Conservation (phyloP, 1,140 invertebrate genomes). For the Philotrypesis tridentata region DNA sequence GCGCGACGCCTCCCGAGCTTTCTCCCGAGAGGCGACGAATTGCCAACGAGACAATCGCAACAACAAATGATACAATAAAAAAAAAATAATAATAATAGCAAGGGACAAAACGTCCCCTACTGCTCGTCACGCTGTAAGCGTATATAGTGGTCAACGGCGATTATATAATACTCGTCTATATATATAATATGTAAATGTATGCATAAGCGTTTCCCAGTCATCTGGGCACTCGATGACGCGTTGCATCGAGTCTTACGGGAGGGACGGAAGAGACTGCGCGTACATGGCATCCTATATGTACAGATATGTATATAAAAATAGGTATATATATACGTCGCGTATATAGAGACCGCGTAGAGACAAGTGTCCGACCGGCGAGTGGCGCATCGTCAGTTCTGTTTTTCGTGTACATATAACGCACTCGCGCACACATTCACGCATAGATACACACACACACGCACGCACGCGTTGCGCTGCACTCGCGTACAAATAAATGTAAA, state of each 20-base stretch:
- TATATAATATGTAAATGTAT: neutral
- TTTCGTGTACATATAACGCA: neutral
- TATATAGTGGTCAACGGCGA: neutral
- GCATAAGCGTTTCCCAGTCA: conserved; percentile 37
- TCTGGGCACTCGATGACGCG: neutral
- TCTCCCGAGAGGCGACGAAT: neutral
- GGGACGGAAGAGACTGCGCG: conserved; percentile 18
- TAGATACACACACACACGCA: neutral
- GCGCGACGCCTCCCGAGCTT: neutral
- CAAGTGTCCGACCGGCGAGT: too few species aligned
- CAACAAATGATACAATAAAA: conserved; percentile 28
- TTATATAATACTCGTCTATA: neutral
- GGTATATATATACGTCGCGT: too few species aligned
- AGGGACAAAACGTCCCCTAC: too few species aligned
- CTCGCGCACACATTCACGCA: neutral
- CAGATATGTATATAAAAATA: neutral
- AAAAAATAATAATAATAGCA: conserved; percentile 16
- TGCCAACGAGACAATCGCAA: neutral
- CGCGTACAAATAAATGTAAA: neutral
- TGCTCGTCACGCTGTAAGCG: too few species aligned
- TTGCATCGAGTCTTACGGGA: neutral
- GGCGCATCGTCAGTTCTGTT: neutral
- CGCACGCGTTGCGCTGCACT: too few species aligned
- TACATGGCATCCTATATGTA: neutral
- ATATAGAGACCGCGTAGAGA: too few species aligned